A percentile compares a stretch with the other conserved stretches of the same genome.
These are phyloP conservation scores for Drosophila nigricruria DNA, from an alignment of 2,888 invertebrate species.

Conservation along the genomic window DNA sequence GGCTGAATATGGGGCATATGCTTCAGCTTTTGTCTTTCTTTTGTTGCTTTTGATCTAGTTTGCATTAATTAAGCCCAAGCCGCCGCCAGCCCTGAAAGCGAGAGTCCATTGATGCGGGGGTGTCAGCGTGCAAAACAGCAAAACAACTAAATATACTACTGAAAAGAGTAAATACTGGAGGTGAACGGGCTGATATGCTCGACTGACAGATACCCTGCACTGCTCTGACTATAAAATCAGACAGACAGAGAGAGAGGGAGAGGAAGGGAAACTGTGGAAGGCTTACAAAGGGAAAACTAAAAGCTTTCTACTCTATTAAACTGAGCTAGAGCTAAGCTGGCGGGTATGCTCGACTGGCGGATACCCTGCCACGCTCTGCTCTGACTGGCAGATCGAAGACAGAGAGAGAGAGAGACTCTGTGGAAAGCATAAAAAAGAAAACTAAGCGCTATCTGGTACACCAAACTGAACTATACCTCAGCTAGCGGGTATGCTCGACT, in stretches of 20 bases:
- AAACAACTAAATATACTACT: not conserved
- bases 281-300: too few species aligned
- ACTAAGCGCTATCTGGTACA: too few species aligned
- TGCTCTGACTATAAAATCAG: not conserved
- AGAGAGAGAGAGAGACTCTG: too few species aligned
- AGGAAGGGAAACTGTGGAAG: too few species aligned
- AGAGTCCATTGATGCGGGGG: slow-evolving; percentile 50
- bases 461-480: not conserved
- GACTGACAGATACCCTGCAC: not conserved
- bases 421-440: not conserved
- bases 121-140: slow-evolving; percentile 5
- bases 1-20: slow-evolving; percentile 45
- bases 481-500: not conserved
- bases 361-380: not conserved
- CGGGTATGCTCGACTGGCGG: not conserved
- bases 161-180: not conserved
- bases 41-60: slow-evolving; percentile 51
- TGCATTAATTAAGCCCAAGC: slow-evolving; percentile 61
- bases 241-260: not conserved
- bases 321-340: not conserved
- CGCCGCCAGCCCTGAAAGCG: slow-evolving; percentile 61
- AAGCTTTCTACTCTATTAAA: not conserved
- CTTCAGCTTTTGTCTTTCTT: slow-evolving; percentile 20
- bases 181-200: not conserved
- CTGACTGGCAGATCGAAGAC: too few species aligned